Base-by-base conservation (phyloP, 2,888 invertebrate genomes). In the Zele albiditarsus region DNA sequence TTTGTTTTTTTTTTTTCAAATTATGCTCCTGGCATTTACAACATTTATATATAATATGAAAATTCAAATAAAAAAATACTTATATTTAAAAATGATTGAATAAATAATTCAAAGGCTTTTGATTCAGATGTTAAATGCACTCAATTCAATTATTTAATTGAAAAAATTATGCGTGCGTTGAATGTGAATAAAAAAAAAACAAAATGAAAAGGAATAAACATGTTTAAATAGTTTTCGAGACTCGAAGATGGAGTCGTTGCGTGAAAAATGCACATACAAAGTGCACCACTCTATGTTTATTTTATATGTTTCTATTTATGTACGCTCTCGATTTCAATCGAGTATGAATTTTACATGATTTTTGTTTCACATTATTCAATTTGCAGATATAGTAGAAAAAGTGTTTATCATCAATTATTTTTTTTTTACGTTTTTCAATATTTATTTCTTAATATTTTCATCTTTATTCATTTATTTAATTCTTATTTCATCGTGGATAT, bases 401-500 rank as follows among this genome's bases (percentile, higher is more conserved):
- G 53, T 53, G 53, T 73, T 74, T 67, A 75, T 78, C 67, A 67
- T 73, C 80, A 31, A 60, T 20, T 74, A 70, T 46, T 63, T 70
- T 63, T 71, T 31, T 42, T 12, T 38, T 63, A 38, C 20, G 46
- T 60, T 71, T 49, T 60, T 60, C 25, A 25, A 16, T 27, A 28
- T 1, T 25, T 27, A 23, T 60, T 60, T 60, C 28, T 23, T 3
- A 14, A 20, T 23, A 25, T 60, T 25, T 60, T 25, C 20, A 3
- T 62, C 2, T 62, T 31, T 62, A 5, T 71, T 74, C 75, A 66
- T 73, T 49, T 73, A 53, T 71, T 76, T 68, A 75, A 73, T 76
- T 78, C 68, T 71, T 78, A 71, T 71, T 62, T 20, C 25, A 38
- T 65, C 42, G 58, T n/a, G 16, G 33, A 53, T n/a, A n/a, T 62